These are phyloP conservation scores for Lamellibrachia columna DNA, from an alignment of 2,888 invertebrate species.

Conservation along the genomic window DNA sequence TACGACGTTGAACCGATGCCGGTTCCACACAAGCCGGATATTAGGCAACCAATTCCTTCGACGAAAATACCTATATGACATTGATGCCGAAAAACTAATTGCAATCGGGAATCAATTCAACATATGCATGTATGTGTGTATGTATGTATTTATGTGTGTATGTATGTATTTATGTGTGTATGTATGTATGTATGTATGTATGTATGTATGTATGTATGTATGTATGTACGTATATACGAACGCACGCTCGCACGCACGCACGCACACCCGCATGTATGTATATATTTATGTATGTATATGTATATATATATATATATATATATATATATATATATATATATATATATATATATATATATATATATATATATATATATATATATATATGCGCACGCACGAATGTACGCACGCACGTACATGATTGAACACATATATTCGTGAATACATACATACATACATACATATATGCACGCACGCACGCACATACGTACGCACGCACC, in stretches of 20 bases:
- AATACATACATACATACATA: no score
- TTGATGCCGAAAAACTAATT: no score
- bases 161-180: not conserved
- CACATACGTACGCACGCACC: no score
- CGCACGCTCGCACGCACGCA: not conserved
- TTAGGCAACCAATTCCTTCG: constrained; percentile 84
- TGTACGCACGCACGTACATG: not conserved
- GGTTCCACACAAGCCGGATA: constrained; percentile 86
- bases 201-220: not conserved
- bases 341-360: no score
- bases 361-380: no score
- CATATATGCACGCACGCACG: no score
- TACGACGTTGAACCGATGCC: constrained; percentile 90
- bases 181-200: not conserved
- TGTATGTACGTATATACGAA: not conserved
- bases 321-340: no score
- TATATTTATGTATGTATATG: not conserved
- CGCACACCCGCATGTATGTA: not conserved
- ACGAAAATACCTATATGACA: constrained; percentile 68
- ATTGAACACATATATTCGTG: not conserved
- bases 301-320: no score
- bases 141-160: not conserved
- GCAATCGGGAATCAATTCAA: no score
- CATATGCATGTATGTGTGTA: not conserved
- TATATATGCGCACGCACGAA: not conserved